Base-by-base conservation (phyloP, 2,888 invertebrate species). In the Cerastis rubricosa region DNA sequence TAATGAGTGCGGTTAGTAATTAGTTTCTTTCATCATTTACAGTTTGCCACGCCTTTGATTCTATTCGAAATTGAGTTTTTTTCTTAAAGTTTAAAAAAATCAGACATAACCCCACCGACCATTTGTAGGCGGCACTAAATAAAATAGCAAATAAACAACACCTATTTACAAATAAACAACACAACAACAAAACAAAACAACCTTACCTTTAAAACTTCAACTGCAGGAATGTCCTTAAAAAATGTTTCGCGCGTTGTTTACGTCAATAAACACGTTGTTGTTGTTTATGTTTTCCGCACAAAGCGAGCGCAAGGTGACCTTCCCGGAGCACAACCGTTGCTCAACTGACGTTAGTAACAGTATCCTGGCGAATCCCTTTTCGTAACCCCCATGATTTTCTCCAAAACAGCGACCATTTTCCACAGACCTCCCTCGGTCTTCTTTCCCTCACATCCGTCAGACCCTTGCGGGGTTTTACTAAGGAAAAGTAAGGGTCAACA, bases 181-280 rank as follows among this genome's bases (percentile, higher is more conserved):
- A 83, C 63, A 78, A 85, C 78, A 68, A 73, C 67, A 79, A 75
- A 84, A 69, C 61, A 64, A 82, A 84, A 86, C 12, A 78, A 83
- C 85, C 88, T 89, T 88, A 90, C 90, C 89, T 86, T 59, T 54
- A 84, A 85, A 77, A 76, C 80, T 78, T 73, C 63, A 80, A 86
- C 77, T 83, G 77, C 86, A 77, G 80, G 67, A 84, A 90, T 91
- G 89, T 91, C 89, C 89, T 87, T 86, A 74, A 89, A 87, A 88
- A 88, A 92, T 89, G 83, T 91, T 81, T 47, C 83, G 79, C 85
- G 89, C 72, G 89, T 94, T 96, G 95, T 96, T 96, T 95, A 96
- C 96, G 96, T 91, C 89, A 88, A 88, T 92, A 95, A 95, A 95
- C 94, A 96, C 93, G 96, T 93, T 96, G 95, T 96, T 96, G 95